Conservation (phyloP, 2,888 invertebrate species). For the Pandemis heparana region DNA sequence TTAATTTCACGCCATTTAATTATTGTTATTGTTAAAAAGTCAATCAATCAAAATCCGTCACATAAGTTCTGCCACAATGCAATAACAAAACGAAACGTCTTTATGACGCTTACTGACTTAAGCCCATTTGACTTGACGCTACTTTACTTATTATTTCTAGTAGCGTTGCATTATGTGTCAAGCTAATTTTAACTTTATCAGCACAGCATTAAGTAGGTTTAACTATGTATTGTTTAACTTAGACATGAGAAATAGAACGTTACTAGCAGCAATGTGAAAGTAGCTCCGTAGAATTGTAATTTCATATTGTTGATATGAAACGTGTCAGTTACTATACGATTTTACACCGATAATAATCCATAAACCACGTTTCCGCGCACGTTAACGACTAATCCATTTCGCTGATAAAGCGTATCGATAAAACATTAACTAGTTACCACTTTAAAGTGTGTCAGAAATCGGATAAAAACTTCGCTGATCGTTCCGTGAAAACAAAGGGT, state of each 20-base stretch:
- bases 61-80: conserved; percentile 3
- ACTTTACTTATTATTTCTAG: neutral
- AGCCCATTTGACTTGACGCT: neutral
- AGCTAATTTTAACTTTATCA: neutral
- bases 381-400: neutral
- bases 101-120: conserved; percentile 20
- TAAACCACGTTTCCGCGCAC: conserved; percentile 26
- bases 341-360: conserved; percentile 25
- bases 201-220: neutral
- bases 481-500: conserved; percentile 59
- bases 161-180: too few species aligned
- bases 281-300: conserved; percentile 29
- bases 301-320: conserved; percentile 39
- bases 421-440: neutral
- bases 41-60: neutral
- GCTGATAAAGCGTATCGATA: neutral
- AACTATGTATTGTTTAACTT: too few species aligned
- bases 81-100: conserved; percentile 36
- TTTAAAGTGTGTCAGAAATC: neutral
- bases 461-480: neutral
- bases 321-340: conserved; percentile 32
- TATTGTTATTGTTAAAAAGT: conserved; percentile 13
- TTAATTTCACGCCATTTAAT: conserved; percentile 20
- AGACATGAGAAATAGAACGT: too few species aligned
- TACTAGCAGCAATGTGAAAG: neutral